Evolutionary conservation across 2,113 vertebrate genomes (phyloP).

Genomic region (Ictalurus furcatus): DNA sequence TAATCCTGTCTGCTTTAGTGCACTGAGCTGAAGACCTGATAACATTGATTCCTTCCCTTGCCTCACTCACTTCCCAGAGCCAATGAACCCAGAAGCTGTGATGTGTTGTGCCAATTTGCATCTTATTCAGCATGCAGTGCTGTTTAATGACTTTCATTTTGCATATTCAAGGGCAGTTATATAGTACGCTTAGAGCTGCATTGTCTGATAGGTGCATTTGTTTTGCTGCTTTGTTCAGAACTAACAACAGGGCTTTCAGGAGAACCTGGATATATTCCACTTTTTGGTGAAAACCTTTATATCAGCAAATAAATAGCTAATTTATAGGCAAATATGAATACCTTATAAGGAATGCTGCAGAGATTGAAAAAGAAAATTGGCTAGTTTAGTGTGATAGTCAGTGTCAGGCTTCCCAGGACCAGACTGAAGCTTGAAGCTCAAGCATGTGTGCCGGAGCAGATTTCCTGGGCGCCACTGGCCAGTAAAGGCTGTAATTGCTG

Average conservation of each 20-base stretch:
- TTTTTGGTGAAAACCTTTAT: not conserved
- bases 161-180: slow-evolving; percentile 46
- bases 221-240: not conserved
- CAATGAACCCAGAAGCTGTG: slow-evolving; percentile 35
- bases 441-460: slow-evolving; percentile 56
- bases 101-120: slow-evolving; percentile 46
- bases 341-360: not conserved
- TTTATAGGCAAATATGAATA: not conserved
- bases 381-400: slow-evolving; percentile 55
- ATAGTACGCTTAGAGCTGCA: slow-evolving; percentile 23
- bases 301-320: slow-evolving; percentile 17
- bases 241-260: slow-evolving; percentile 7
- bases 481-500: slow-evolving; percentile 64
- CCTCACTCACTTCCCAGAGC: slow-evolving; percentile 36
- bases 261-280: slow-evolving; percentile 7
- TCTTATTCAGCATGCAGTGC: slow-evolving; percentile 42
- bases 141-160: slow-evolving; percentile 35
- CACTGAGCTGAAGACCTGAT: slow-evolving; percentile 46
- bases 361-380: slow-evolving; percentile 47
- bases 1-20: slow-evolving; percentile 50
- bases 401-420: slow-evolving; percentile 51
- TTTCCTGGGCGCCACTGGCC: slow-evolving; percentile 43
- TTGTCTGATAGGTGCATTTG: slow-evolving; percentile 7
- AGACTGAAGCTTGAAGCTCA: slow-evolving; percentile 57
- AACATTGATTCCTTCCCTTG: slow-evolving; percentile 47